Base-by-base conservation (phyloP, 2,888 invertebrate genomes). In the Tolmerus cingulatus region DNA sequence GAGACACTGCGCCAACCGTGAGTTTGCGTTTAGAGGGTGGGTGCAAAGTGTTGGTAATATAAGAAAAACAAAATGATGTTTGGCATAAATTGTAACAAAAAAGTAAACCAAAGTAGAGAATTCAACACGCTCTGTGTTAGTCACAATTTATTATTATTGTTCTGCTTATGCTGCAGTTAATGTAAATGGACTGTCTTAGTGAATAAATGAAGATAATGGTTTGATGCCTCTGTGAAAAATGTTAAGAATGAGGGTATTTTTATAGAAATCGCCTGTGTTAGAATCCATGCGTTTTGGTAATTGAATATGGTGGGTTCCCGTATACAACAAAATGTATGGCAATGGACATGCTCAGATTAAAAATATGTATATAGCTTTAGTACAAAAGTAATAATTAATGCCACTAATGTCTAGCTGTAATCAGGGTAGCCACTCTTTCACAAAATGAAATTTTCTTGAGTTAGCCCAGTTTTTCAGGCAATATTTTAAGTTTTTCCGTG, bases 1-100 rank as follows among this genome's bases (percentile, higher is more conserved):
- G 88, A 88, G 5, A 46, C 14, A 74, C 85, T 85, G 85, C 74
- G 37, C 74, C 66, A 66, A 66, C 66, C 23, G 66, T 66, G 66
- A 66, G 27, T 66, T 46, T 66, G 40, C 74, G 19, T 40, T 40
- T 40, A 85, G 57, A 34, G 85, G 43, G 85, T 74, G 30, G 14
- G 86, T 86, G 86, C 86, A 86, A 86, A 85, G 74, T 85, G 85
- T 85, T 85, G 27, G 85, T 85, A 74, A 85, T 74, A 74, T 37
- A 84, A 84, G 74, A 84, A 46, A 85, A 79, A 79, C 27, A 66
- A 66, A 66, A 66, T 66, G 23, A 23, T 12, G 40, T 77, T 46
- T 79, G 37, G 79, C 27, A 79, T 46, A 79, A 37, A 79, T 40
- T 37, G n/a, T 76, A 16, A n/a, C n/a, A 34, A 34, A 27, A 40